A percentile compares a stretch with the other conserved stretches of the same genome.
phyloP scores from a whole-genome alignment of 2,113 vertebrate species.

The Prunella fulvescens region DNA sequence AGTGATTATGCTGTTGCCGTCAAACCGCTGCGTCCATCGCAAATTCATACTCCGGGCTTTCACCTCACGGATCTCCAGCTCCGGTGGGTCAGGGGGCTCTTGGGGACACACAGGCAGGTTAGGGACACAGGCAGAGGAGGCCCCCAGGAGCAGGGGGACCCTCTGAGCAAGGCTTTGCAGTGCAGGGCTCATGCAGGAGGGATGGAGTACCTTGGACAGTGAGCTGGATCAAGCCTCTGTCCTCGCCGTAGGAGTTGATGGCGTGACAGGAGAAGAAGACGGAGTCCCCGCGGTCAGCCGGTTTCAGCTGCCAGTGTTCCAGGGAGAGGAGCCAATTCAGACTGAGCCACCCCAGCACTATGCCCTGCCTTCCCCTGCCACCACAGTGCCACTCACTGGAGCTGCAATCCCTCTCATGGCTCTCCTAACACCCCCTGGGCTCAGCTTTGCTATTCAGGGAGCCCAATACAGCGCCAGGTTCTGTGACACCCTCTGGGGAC shows the following conservation, averaged over 20 bases:
- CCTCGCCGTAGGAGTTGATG: constrained; percentile 97
- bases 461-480: fast-evolving
- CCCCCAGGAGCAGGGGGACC: neutral
- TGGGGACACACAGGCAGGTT: neutral
- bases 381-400: neutral
- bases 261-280: constrained; percentile 99
- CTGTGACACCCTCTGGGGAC: fast-evolving
- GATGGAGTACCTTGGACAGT: constrained; percentile 88
- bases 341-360: fast-evolving
- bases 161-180: fast-evolving
- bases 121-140: neutral
- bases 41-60: constrained; percentile 98
- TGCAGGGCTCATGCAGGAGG: fast-evolving
- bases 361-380: no score
- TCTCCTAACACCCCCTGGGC: fast-evolving
- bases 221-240: constrained; percentile 96
- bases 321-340: neutral
- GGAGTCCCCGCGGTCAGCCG: constrained; percentile 94
- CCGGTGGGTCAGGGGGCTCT: constrained; percentile 96
- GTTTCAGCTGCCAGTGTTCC: constrained; percentile 82
- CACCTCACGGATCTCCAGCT: constrained; percentile 94
- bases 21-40: constrained; percentile 95
- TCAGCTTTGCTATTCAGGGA: neutral
- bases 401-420: fast-evolving
- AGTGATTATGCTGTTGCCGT: constrained; percentile 97